Evolutionary conservation across 2,797 vertebrate species (phyloP).

Genomic region (Sebastes baramenuke): DNA sequence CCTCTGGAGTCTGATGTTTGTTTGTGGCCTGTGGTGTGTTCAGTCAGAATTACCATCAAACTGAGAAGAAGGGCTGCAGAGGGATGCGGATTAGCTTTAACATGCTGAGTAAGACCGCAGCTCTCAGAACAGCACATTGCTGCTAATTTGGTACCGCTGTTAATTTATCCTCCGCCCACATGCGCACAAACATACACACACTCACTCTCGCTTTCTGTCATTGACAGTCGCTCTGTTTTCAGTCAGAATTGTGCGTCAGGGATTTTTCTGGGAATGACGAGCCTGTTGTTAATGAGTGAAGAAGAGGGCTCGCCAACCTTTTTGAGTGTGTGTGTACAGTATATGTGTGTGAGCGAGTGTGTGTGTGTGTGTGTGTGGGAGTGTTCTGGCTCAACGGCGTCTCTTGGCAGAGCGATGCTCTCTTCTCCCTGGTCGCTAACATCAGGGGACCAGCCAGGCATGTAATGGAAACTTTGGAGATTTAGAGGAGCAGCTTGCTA

Average conservation of each 20-base stretch:
- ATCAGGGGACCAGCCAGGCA: constrained; percentile 74
- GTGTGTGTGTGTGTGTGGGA: constrained; percentile 43
- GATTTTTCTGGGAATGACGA: constrained; percentile 71
- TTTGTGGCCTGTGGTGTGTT: constrained; percentile 67
- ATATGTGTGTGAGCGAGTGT: constrained; percentile 5
- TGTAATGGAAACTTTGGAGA: constrained; percentile 79
- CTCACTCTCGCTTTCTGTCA: constrained; percentile 35
- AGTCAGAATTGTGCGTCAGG: constrained; percentile 52
- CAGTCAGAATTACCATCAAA: constrained; percentile 69
- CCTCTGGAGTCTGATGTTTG: constrained; percentile 46
- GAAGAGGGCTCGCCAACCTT: constrained; percentile 45
- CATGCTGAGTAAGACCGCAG: constrained; percentile 70
- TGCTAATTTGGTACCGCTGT: constrained; percentile 72
- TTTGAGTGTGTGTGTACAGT: constrained; percentile 44
- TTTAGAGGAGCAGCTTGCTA: constrained; percentile 73
- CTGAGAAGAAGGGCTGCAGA: constrained; percentile 39
- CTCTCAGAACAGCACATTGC: constrained; percentile 56
- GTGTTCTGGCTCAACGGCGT: constrained; percentile 62
- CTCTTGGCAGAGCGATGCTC: constrained; percentile 61
- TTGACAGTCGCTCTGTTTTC: constrained; percentile 47
- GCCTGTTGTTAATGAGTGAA: constrained; percentile 59
- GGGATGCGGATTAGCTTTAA: constrained; percentile 64
- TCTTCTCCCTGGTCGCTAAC: constrained; percentile 64
- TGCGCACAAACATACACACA: constrained; percentile 39
- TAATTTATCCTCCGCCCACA: constrained; percentile 70